Evolutionary conservation across 2,888 invertebrate species (phyloP).

Genomic region (Perithous albicinctus): DNA sequence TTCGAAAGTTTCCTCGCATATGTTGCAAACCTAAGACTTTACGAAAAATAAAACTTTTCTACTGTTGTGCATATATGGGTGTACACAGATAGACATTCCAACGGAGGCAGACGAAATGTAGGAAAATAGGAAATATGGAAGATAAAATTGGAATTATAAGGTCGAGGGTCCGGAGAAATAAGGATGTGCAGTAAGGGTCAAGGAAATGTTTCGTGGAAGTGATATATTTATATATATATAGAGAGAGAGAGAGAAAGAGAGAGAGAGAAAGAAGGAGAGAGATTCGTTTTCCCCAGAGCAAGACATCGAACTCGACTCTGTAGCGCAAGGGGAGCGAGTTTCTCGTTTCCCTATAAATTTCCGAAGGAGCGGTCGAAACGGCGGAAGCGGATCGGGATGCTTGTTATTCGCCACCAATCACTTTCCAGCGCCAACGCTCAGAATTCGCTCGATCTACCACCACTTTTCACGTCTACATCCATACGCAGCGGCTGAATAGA

Average conservation of each 20-base stretch:
- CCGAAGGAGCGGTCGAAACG: constrained; percentile 62
- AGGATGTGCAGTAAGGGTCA: background rate
- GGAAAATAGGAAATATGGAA: constrained; percentile 22
- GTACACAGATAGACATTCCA: background rate
- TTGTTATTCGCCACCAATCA: constrained; percentile 73
- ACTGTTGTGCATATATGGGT: background rate
- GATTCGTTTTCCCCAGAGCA: constrained; percentile 12
- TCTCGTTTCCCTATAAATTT: constrained; percentile 73
- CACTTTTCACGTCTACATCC: constrained; percentile 17
- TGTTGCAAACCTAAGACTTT: background rate
- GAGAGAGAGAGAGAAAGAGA: background rate
- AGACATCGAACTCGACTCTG: constrained; percentile 10
- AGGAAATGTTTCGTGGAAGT: constrained; percentile 8
- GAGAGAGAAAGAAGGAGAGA: background rate
- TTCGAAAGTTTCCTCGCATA: background rate
- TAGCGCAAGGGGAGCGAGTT: constrained; percentile 24
- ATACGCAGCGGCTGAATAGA: constrained; percentile 2
- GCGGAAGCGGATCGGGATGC: constrained; percentile 72
- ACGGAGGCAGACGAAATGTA: background rate
- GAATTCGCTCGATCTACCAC: constrained; percentile 20
- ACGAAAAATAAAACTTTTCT: background rate
- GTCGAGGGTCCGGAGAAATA: background rate
- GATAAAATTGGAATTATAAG: constrained; percentile 30
- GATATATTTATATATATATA: no score
- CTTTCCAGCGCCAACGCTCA: background rate